These are phyloP conservation scores for Propithecus perrieri DNA, from an alignment of 2,797 vertebrate species.

Conservation along the genomic window DNA sequence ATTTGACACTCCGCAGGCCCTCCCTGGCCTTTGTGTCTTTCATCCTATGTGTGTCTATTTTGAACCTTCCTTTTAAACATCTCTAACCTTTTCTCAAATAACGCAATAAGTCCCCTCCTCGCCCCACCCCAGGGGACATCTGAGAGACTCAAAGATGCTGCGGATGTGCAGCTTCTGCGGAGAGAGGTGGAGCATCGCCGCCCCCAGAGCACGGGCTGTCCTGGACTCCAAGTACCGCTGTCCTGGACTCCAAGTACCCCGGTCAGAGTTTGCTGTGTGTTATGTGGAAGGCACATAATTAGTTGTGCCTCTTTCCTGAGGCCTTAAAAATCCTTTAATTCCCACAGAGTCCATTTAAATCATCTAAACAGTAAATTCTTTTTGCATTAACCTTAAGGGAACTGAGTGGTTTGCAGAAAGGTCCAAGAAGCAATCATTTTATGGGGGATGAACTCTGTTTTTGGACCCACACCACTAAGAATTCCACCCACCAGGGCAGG, in stretches of 20 bases:
- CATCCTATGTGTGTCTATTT: slow-evolving; percentile 2
- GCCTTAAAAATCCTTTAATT: slow-evolving; percentile 13
- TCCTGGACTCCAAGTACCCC: neutral
- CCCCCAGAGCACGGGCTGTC: neutral
- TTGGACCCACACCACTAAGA: neutral
- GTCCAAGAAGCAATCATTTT: neutral
- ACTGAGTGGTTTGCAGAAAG: neutral
- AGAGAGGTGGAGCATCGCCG: neutral
- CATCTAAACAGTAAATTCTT: slow-evolving; percentile 44
- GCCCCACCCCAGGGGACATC: neutral
- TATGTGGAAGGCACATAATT: neutral
- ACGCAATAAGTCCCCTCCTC: neutral
- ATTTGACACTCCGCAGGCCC: neutral
- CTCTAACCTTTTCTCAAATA: neutral
- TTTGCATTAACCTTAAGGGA: slow-evolving; percentile 12
- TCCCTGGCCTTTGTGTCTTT: neutral
- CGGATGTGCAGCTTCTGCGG: neutral
- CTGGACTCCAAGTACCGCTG: neutral
- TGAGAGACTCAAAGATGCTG: neutral
- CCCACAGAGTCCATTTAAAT: neutral
- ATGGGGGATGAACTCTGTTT: neutral
- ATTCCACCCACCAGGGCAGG: neutral
- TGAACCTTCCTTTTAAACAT: slow-evolving; percentile 21
- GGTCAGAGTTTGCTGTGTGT: neutral
- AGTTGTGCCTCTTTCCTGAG: slow-evolving; percentile 12